Conservation (phyloP, 2,113 vertebrate species). For the Tor tambroides region DNA sequence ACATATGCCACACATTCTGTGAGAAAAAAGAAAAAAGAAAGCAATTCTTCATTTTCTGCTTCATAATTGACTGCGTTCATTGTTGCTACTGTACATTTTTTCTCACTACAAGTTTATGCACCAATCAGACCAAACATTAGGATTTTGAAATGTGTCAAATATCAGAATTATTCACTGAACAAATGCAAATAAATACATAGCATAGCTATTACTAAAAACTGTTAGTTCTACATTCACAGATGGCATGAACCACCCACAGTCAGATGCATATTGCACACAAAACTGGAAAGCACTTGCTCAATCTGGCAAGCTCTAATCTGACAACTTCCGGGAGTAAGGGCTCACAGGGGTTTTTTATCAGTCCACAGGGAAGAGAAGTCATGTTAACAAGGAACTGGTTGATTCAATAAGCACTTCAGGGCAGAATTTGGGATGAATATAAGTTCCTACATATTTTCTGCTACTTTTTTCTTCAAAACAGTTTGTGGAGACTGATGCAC, state of each 20-base stretch:
- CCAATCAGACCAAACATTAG: not conserved
- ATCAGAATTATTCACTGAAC: not conserved
- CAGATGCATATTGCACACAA: not conserved
- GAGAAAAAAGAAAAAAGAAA: not conserved
- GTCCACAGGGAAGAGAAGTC: constrained; percentile 3
- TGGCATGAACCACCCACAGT: not conserved
- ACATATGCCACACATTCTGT: not conserved
- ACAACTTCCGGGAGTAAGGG: not conserved
- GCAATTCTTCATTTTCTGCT: not conserved
- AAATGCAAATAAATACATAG: not conserved
- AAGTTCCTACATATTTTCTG: not conserved
- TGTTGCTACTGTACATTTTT: not conserved
- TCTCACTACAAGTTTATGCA: not conserved
- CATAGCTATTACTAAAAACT: not conserved
- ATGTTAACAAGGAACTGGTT: constrained; percentile 15
- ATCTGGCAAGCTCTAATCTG: constrained; percentile 17
- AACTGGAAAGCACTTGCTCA: constrained; percentile 23
- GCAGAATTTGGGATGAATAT: not conserved
- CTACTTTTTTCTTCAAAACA: not conserved
- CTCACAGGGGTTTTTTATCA: constrained; percentile 20
- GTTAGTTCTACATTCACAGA: not conserved
- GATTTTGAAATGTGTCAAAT: not conserved
- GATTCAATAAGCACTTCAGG: not conserved
- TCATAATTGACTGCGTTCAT: not conserved
- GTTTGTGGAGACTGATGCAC: not conserved